Percentiles rank a stretch among this genome's conserved stretches.
Evolutionary conservation across 2,113 vertebrate genomes (phyloP).

Genomic region (Desmodus rotundus): DNA sequence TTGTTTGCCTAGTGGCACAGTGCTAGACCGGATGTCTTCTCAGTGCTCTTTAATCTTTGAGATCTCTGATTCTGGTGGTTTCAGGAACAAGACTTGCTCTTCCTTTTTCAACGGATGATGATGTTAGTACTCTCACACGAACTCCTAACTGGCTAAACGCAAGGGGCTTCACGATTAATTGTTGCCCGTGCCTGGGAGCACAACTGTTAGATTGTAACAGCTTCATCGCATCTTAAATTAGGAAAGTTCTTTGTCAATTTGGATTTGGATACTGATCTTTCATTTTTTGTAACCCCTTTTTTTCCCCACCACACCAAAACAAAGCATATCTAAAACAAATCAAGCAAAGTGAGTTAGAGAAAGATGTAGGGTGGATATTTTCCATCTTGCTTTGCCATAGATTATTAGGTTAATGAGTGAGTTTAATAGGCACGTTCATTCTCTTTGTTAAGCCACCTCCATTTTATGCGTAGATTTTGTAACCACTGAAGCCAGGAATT

Average conservation of each 20-base stretch:
- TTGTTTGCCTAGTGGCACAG: not conserved
- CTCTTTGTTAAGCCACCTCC: not conserved
- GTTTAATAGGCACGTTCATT: not conserved
- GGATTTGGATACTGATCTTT: not conserved
- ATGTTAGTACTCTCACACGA: not conserved
- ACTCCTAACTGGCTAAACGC: not conserved
- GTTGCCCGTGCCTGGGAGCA: not conserved
- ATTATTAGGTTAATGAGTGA: not conserved
- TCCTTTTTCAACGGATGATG: not conserved
- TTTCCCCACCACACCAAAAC: not conserved
- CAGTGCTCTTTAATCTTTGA: not conserved
- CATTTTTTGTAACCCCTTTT: not conserved
- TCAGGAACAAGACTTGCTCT: not conserved
- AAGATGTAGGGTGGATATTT: not conserved
- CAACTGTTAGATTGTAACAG: not conserved
- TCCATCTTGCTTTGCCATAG: not conserved
- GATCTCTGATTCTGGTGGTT: not conserved
- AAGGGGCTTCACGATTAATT: not conserved
- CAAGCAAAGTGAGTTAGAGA: constrained; percentile 16
- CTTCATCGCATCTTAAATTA: constrained; percentile 1
- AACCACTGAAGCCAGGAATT: not conserved
- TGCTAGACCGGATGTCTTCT: not conserved
- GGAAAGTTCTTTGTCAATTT: not conserved
- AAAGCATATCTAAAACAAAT: constrained; percentile 6
- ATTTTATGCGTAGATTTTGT: constrained; percentile 5